Conservation (phyloP, 2,113 vertebrate species). For the Grallaria varia region DNA sequence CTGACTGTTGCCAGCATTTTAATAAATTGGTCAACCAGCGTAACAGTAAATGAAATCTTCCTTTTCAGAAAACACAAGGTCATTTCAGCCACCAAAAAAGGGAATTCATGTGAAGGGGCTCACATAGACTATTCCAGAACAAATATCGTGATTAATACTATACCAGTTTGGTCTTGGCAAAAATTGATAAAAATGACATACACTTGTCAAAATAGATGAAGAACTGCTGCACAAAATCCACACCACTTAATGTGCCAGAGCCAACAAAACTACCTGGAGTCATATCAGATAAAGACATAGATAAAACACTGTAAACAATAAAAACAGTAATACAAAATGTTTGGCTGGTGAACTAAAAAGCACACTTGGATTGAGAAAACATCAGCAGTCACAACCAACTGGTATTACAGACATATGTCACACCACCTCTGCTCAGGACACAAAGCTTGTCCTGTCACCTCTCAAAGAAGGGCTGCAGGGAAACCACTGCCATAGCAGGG, state of each 20-base stretch:
- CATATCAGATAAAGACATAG: constrained; percentile 41
- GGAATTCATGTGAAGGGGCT: background rate
- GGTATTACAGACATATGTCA: rapidly evolving
- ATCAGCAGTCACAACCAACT: background rate
- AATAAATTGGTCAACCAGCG: background rate
- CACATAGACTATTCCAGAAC: constrained; percentile 10
- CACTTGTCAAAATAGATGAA: constrained; percentile 52
- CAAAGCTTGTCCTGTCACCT: background rate
- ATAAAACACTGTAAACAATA: constrained; percentile 57
- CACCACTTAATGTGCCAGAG: constrained; percentile 38
- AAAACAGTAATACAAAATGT: constrained; percentile 34
- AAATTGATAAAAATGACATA: constrained; percentile 61
- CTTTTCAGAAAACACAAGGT: background rate
- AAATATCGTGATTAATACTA: constrained; percentile 28
- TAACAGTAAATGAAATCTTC: background rate
- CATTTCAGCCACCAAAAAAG: background rate
- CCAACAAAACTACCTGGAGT: constrained; percentile 49
- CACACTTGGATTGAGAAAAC: background rate
- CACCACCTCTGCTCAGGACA: background rate
- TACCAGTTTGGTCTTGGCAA: background rate
- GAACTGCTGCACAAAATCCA: constrained; percentile 30
- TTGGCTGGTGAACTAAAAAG: constrained; percentile 21
- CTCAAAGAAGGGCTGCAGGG: background rate
- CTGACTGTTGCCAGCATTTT: background rate
- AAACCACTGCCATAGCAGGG: background rate